These are phyloP conservation scores for Anaspis maculata DNA, from an alignment of 2,888 invertebrate species.

Conservation along the genomic window DNA sequence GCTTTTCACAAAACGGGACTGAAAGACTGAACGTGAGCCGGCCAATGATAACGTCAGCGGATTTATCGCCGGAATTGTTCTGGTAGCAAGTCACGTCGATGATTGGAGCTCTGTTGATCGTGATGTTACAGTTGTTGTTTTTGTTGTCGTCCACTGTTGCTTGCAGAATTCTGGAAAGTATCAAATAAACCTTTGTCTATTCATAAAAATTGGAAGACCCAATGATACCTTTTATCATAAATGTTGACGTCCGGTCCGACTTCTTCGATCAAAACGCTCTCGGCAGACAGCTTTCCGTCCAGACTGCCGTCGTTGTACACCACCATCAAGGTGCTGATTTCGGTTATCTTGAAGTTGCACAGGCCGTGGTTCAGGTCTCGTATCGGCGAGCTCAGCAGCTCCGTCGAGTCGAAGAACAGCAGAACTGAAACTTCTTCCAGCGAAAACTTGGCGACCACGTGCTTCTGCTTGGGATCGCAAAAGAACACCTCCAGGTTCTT, in stretches of 20 bases:
- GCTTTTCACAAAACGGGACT: slow-evolving; percentile 56
- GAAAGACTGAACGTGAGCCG: slow-evolving; percentile 64
- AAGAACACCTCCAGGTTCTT: slow-evolving; percentile 67
- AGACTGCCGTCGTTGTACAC: slow-evolving; percentile 60
- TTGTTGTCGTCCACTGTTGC: slow-evolving; percentile 53
- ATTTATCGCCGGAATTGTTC: slow-evolving; percentile 52
- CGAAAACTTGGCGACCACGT: slow-evolving; percentile 51
- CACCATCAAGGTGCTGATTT: slow-evolving; percentile 55
- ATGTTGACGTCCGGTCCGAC: slow-evolving; percentile 58
- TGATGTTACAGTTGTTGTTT: slow-evolving; percentile 45
- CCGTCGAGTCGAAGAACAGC: slow-evolving; percentile 66
- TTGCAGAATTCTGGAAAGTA: slow-evolving; percentile 56
- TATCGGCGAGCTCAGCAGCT: slow-evolving; percentile 66
- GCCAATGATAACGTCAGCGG: slow-evolving; percentile 64
- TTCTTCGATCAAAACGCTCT: slow-evolving; percentile 62
- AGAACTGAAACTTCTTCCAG: slow-evolving; percentile 64
- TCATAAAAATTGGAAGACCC: not conserved
- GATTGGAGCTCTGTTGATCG: slow-evolving; percentile 62
- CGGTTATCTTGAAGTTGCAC: slow-evolving; percentile 61
- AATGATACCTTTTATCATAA: slow-evolving; percentile 49
- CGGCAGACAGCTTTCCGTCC: slow-evolving; percentile 61
- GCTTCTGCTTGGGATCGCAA: slow-evolving; percentile 56
- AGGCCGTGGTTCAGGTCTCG: slow-evolving; percentile 63
- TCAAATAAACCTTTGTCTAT: not conserved
- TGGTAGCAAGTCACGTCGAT: slow-evolving; percentile 60